phyloP scores from a whole-genome alignment of 2,113 vertebrate genomes.

The Laterallus jamaicensis region DNA sequence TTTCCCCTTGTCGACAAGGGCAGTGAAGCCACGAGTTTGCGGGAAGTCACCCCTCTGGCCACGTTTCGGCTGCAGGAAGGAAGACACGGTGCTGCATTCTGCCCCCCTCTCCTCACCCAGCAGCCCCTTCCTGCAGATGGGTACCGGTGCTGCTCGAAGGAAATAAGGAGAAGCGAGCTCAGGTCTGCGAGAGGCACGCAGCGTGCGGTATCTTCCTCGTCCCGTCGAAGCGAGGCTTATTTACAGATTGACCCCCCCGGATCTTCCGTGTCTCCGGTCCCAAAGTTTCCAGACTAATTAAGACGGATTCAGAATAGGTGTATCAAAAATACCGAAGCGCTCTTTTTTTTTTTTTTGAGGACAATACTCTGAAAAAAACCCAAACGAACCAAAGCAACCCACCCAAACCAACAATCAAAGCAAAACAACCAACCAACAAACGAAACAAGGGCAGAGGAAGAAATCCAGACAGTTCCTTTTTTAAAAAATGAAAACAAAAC shows the following conservation, averaged over 20 bases:
- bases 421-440: too few species aligned
- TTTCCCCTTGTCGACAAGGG: rapidly evolving
- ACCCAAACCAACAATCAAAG: too few species aligned
- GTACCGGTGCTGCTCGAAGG: neutral
- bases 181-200: neutral
- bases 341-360: neutral
- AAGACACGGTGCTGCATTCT: neutral
- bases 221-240: neutral
- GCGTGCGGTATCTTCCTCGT: neutral
- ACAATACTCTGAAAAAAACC: neutral
- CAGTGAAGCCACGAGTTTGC: neutral
- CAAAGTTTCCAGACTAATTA: neutral
- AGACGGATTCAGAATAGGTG: neutral
- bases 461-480: neutral
- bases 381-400: neutral
- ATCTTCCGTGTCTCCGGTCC: neutral
- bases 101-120: neutral
- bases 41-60: too few species aligned
- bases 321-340: neutral
- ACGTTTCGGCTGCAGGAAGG: neutral
- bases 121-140: neutral
- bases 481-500: neutral
- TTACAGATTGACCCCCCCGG: neutral
- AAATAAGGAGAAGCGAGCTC: neutral
- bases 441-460: rapidly evolving